Evolutionary conservation across 2,113 vertebrate genomes (phyloP), one percentile per base, ranked within the genome.

Genomic region (Apteryx mantelli): DNA sequence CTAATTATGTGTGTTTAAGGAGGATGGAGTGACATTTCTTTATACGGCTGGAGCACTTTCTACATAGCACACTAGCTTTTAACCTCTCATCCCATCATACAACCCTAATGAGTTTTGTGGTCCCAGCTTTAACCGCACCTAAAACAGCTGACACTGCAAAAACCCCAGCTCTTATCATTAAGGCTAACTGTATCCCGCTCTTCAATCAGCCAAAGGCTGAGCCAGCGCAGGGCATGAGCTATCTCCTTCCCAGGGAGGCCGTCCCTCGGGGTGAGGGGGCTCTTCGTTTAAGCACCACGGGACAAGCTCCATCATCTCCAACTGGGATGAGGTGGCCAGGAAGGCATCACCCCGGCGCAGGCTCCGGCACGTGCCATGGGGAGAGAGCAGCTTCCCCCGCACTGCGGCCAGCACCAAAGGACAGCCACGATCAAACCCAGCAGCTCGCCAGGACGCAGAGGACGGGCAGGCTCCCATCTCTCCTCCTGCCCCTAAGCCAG

Each of bases 261-360:
- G 9, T 8, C 20, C n/a, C 88, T 48, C 50, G 1, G 9, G 77
- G 53, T 73, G 78, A 68, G 0, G 1, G 24, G 36, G 26, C 3
- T 95, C 73, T 66, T 74, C 8, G 2, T 32, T 66, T 52, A 83
- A 17, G 32, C 42, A 61, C 7, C 21, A 4, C 0, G 0, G 53
- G 40, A 85, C 28, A 21, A 91, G 56, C 42, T 50, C 56, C 3
- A 0, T 0, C 40, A 61, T 68, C 71, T 76, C 16, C 11, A 85
- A 36, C 0, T 46, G 30, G 30, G 30, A 50, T 0, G 1, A 70
- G 20, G 0, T 3, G 5, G 22, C 78, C 26, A 20, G 1, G 15
- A 65, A 82, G 79, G 36, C 65, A 53, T 24, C 38, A 30, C 18
- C 48, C 18, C 53, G 46, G 63, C 76, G 86, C 86, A 76, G 40